Conservation (phyloP, 2,797 vertebrate species). For the Sphenodon punctatus region DNA sequence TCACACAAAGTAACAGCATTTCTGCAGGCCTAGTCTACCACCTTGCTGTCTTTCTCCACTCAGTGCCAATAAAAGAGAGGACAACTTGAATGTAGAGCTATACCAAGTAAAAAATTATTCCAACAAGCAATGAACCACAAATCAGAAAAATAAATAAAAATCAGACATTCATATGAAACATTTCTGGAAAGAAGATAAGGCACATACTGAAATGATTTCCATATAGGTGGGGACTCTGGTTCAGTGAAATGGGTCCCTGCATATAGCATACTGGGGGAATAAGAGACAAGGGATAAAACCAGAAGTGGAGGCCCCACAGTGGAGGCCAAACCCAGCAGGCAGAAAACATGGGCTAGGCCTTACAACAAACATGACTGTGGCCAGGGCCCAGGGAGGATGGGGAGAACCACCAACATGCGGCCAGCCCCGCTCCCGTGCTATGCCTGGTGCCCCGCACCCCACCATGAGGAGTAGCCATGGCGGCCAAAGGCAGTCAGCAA, state of each 20-base stretch:
- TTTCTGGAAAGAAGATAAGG: neutral
- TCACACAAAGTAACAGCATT: neutral
- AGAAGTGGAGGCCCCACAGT: too few relatives aligned
- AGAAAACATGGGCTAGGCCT: too few relatives aligned
- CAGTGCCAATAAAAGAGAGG: neutral
- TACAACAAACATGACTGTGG: neutral
- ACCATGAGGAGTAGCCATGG: too few relatives aligned
- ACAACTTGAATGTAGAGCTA: neutral
- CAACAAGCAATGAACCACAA: neutral
- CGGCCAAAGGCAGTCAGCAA: too few relatives aligned
- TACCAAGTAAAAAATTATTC: neutral
- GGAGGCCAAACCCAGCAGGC: too few relatives aligned
- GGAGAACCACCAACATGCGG: too few relatives aligned
- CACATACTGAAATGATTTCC: neutral
- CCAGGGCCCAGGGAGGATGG: neutral
- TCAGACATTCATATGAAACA: neutral
- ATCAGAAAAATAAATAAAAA: neutral
- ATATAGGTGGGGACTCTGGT: too few relatives aligned
- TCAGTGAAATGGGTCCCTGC: neutral
- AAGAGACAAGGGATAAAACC: too few relatives aligned
- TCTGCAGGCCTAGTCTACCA: neutral
- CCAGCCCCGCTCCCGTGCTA: too few relatives aligned
- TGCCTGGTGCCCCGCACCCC: too few relatives aligned
- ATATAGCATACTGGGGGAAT: too few relatives aligned
- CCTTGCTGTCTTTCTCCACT: fast-evolving